phyloP scores from a whole-genome alignment of 1,140 invertebrate species.

The Macrobrachium nipponense region DNA sequence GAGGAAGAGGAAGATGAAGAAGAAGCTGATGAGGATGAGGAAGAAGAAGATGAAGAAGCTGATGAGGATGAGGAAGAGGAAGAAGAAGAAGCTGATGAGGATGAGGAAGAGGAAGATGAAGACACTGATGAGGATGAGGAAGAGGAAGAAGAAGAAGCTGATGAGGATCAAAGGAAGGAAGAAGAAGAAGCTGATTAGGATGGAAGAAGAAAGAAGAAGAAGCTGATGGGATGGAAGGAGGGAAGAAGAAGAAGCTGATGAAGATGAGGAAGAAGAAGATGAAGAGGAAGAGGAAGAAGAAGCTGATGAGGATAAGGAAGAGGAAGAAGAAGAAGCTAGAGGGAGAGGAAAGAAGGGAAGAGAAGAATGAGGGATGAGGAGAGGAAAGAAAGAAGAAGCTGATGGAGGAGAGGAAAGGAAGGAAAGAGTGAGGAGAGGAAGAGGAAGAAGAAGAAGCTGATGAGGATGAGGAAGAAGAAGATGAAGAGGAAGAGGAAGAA shows the following conservation, averaged over 20 bases:
- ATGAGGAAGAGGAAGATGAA: background rate
- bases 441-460: background rate
- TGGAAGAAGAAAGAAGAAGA: background rate
- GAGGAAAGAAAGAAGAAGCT: background rate
- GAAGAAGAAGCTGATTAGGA: background rate
- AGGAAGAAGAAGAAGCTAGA: background rate
- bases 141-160: background rate
- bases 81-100: background rate
- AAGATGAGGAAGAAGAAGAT: background rate
- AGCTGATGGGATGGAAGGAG: background rate
- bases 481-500: background rate
- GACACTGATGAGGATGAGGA: slow-evolving; percentile 5
- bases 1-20: background rate
- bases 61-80: slow-evolving; percentile 5
- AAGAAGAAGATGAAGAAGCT: background rate
- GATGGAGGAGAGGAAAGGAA: slow-evolving; percentile 7
- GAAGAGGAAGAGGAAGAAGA: background rate
- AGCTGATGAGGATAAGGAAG: background rate
- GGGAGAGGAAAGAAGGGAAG: background rate
- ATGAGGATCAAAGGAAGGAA: background rate
- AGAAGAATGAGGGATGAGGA: background rate
- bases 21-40: background rate
- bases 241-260: background rate
- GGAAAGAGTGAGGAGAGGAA: slow-evolving; percentile 6
- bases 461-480: slow-evolving; percentile 7